Evolutionary conservation across 2,888 invertebrate genomes (phyloP).

Genomic region (Germaria angustata): DNA sequence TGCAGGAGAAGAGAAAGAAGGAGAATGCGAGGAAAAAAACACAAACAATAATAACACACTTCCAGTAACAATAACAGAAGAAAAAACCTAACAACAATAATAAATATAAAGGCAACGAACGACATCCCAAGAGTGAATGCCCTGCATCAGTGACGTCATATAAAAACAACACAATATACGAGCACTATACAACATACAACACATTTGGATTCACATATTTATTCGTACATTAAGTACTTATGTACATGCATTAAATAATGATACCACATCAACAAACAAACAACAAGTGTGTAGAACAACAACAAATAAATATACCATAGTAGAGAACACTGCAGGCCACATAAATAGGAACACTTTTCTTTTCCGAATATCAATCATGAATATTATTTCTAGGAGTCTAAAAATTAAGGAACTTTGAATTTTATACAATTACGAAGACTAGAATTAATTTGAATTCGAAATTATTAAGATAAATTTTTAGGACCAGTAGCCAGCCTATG

Average conservation of each 20-base stretch:
- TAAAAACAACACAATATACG: slow-evolving; percentile 10
- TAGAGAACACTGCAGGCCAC: not conserved
- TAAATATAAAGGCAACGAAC: slow-evolving; percentile 66
- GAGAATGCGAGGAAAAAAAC: not conserved
- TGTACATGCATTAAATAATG: slow-evolving; percentile 36
- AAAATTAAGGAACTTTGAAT: not conserved
- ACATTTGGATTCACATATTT: not conserved
- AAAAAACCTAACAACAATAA: slow-evolving; percentile 56
- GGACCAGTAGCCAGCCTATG: too few relatives aligned
- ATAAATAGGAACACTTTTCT: not conserved
- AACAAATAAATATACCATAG: not conserved
- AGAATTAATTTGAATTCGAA: too few relatives aligned
- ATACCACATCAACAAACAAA: slow-evolving; percentile 44
- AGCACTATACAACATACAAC: slow-evolving; percentile 1
- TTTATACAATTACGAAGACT: too few relatives aligned
- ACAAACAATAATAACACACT: slow-evolving; percentile 32
- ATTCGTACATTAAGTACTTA: not conserved
- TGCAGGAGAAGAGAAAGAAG: not conserved
- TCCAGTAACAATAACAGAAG: slow-evolving; percentile 29
- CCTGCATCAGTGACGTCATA: slow-evolving; percentile 72
- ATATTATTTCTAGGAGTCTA: too few relatives aligned
- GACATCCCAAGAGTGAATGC: slow-evolving; percentile 74
- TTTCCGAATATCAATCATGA: too few relatives aligned
- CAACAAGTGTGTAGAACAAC: slow-evolving; percentile 51
- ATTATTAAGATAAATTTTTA: too few relatives aligned